A percentile compares a stretch with the other conserved stretches of the same genome.
Conservation (phyloP, 1,140 invertebrate species). For the Zaprionus nigranus region DNA sequence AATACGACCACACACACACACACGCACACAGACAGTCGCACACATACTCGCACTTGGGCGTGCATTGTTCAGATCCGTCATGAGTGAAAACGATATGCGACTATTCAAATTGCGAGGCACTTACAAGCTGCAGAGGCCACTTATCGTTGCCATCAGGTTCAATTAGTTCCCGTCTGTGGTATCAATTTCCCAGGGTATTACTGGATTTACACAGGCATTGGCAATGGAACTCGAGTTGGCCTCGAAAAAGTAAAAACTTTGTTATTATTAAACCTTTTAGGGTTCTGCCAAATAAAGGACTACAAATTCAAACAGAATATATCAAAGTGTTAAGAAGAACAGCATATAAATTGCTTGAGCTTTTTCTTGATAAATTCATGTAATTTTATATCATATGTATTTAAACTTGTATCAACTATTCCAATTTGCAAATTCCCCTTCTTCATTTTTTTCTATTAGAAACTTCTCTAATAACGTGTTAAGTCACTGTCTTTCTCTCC, state of each 20-base stretch:
- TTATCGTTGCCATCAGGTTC: conserved; percentile 4
- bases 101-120: conserved; percentile 31
- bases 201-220: not conserved
- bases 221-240: no score
- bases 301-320: no score
- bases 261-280: no score
- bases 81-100: conserved; percentile 34
- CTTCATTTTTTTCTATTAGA: not conserved
- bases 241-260: no score
- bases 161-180: conserved; percentile 14
- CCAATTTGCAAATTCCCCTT: no score
- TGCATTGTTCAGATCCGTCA: not conserved
- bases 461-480: conserved; percentile 31
- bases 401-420: no score
- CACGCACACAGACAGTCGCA: not conserved
- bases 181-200: not conserved
- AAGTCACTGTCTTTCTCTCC: not conserved
- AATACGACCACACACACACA: conserved; percentile 62
- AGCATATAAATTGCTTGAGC: not conserved
- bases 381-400: no score
- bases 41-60: not conserved
- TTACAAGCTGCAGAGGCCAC: conserved; percentile 1
- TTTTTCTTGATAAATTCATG: no score
- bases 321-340: no score
- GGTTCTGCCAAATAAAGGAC: no score